Base-by-base conservation (phyloP, 2,797 vertebrate species). In the Acomys russatus region DNA sequence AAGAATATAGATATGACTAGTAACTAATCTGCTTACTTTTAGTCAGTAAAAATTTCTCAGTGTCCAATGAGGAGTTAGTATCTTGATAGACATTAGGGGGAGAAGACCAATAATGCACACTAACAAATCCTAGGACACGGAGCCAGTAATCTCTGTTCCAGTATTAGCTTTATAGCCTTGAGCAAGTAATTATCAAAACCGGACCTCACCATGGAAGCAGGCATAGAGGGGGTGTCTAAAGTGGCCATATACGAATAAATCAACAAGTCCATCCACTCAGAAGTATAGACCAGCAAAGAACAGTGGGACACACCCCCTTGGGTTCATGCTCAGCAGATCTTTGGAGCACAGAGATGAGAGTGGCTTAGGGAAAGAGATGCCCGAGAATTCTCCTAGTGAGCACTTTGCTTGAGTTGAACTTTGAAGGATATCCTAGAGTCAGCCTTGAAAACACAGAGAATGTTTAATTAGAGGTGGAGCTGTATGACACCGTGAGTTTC, bases 161-260 rank as follows among this genome's bases (percentile, higher is more conserved):
- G 59, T 85, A 51, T 7, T 64, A 78, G 17, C 80, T 76, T 20
- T 59, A 10, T 59, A 14, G 11, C 66, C 6, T 78, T 89, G 71
- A 88, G 23, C 9, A 76, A 73, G 33, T n/a, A 33, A 38, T 66
- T 0, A 14, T 64, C 79, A 86, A 64, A 44, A 44, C 44, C 44
- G 44, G 8, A 73, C 11, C 28, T 96, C 66, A 88, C 23, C 79
- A 66, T 88, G 56, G 63, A 93, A 85, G 8, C 54, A 90, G 70
- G 54, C 44, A 63, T 4, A 95, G 44, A 71, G 73, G 85, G 78
- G 74, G 35, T 33, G 66, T 56, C 30, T 94, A 76, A 95, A 80
- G 82, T 90, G 49, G 38, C 11, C 85, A 70, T 38, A 68, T 76
- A 9, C 35, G 80, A 49, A 92, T 94, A 94, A 83, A 51, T 87